Conservation (phyloP, 2,888 invertebrate genomes). For the Lasioglossum oenotherae region DNA sequence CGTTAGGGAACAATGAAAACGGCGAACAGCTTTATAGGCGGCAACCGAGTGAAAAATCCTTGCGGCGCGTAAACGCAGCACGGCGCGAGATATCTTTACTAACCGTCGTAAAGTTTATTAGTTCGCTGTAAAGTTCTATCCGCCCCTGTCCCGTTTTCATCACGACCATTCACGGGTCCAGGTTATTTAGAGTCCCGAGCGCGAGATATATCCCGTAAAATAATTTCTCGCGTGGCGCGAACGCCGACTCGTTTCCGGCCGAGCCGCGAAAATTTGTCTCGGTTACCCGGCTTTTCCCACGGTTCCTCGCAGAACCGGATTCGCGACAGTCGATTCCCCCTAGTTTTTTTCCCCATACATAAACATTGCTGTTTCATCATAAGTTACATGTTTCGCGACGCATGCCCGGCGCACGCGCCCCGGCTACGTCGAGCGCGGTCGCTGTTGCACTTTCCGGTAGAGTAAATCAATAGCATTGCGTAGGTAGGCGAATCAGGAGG, state of each 20-base stretch:
- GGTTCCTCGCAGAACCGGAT: conserved; percentile 4
- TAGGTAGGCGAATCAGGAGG: conserved; percentile 3
- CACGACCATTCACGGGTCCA: neutral
- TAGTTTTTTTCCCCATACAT: conserved; percentile 28
- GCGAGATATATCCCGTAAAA: neutral
- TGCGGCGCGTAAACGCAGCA: neutral
- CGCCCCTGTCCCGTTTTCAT: neutral
- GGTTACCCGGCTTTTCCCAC: neutral
- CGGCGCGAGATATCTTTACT: conserved; percentile 6
- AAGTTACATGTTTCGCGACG: conserved; percentile 33
- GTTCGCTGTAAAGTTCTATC: conserved; percentile 38
- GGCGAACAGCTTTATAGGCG: neutral
- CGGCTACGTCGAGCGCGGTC: neutral
- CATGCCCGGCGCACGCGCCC: conserved; percentile 22
- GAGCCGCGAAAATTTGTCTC: conserved; percentile 25
- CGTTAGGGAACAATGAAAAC: neutral
- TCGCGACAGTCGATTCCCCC: neutral
- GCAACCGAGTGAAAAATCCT: conserved; percentile 16
- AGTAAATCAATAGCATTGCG: conserved; percentile 45
- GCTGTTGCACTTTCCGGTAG: conserved; percentile 27
- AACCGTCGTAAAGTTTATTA: conserved; percentile 40
- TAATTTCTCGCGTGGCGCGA: neutral
- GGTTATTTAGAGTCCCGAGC: neutral
- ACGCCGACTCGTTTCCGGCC: neutral
- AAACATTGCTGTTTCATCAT: conserved; percentile 50